phyloP scores from a whole-genome alignment of 2,888 invertebrate genomes.

The Shargacucullia verbasci region DNA sequence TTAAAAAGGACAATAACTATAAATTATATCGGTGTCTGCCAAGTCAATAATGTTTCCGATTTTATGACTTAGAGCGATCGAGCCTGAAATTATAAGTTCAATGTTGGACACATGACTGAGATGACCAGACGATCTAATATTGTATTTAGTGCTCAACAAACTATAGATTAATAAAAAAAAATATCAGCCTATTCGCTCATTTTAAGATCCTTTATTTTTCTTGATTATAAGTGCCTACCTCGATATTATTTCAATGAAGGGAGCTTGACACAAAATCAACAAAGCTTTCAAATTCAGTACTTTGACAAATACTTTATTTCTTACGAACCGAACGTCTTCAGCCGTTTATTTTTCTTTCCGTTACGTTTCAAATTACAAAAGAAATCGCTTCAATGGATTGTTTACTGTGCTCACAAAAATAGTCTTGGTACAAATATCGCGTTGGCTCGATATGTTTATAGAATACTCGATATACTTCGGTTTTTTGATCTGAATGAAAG shows the following conservation, averaged over 20 bases:
- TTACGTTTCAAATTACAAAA: constrained; percentile 55
- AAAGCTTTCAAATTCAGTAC: constrained; percentile 52
- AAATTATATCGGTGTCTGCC: constrained; percentile 9
- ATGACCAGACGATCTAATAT: background rate
- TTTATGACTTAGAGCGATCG: constrained; percentile 11
- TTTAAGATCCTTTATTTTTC: constrained; percentile 10
- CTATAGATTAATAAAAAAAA: background rate
- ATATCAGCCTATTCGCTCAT: background rate
- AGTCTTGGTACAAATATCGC: constrained; percentile 33
- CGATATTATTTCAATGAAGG: constrained; percentile 19
- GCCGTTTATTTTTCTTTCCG: constrained; percentile 50
- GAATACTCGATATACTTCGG: constrained; percentile 13
- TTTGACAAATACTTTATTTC: constrained; percentile 44
- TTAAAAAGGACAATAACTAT: constrained; percentile 10
- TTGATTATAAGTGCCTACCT: background rate
- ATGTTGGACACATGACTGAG: background rate
- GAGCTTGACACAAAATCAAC: constrained; percentile 37
- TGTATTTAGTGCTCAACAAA: too few relatives aligned
- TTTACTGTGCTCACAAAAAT: constrained; percentile 49
- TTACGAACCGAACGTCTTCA: constrained; percentile 29
- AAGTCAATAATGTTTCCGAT: background rate
- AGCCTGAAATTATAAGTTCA: constrained; percentile 14
- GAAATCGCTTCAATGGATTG: constrained; percentile 43
- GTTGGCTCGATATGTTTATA: constrained; percentile 31
- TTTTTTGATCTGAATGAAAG: constrained; percentile 7